Base-by-base conservation (phyloP, 1,140 invertebrate genomes). In the Bombus confusus region DNA sequence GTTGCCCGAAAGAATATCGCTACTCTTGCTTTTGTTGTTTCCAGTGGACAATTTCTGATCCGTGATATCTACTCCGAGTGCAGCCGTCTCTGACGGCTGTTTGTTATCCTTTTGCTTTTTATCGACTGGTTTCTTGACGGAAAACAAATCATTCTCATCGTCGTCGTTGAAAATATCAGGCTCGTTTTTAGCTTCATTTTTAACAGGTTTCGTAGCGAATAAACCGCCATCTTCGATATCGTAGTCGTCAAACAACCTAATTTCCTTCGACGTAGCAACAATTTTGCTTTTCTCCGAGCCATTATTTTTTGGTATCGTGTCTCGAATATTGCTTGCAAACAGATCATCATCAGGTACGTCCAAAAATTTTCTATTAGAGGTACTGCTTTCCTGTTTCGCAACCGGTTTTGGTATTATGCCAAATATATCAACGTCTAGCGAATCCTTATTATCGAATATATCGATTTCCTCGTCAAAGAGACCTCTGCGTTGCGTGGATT, bases 381-480 rank as follows among this genome's bases (percentile, higher is more conserved):
- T 4, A 28, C 34, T 59, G 8, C 12, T 75, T 5, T 87, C 80
- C 25, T 83, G 39, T 13, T 31, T 84, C 1, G 74, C 25, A 22
- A 5, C 10, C 6, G 81, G 18, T 68, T 86, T 92, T 10, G 87
- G 75, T 4, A 62, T 39, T 59, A 68, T 86, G 0, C 87, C 90
- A 73, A 94, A 94, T 75, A 94, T 91, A 86, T 94, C 92, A 37
- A 93, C 89, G n/a, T 94, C 92, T 6, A 92, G 91, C 0, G 86
- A 91, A 69, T 92, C 91, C 12, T 86, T 91, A 28, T 64, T 85
- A 18, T 83, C 83, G 71, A 94, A 94, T 76, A 93, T 90, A 41
- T 92, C 83, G 13, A 91, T 84, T 41, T 92, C 86, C 31, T 93
- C 91, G 73, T 94, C 91, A n/a, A 93, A 94, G 0, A 94, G 69